Base-by-base conservation (phyloP, 1,140 invertebrate genomes). In the Leptestheria dahalacensis region DNA sequence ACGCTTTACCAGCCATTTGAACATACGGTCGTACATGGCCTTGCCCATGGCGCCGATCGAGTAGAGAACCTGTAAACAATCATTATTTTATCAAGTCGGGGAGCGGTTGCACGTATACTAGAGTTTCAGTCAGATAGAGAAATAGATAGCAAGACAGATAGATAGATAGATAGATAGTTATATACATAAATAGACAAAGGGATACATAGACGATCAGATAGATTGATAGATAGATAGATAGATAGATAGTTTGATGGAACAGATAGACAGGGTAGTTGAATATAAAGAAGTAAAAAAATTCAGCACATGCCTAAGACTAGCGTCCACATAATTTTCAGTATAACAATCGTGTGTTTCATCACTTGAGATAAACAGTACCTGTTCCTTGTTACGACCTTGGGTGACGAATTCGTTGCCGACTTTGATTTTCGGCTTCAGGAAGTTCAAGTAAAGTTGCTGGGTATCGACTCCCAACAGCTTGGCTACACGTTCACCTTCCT, bases 361-460 rank as follows among this genome's bases (percentile, higher is more conserved):
- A 2, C 11, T 52, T n/a, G n/a, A n/a, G n/a, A n/a, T n/a, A n/a
- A n/a, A n/a, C 12, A 20, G 69, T 62, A 81, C 81, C 73, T 84
- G 82, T 71, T 92, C 87, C 75, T 91, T 87, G 80, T 91, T 96
- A 83, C 91, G 88, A 78, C 93, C 92, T 76, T 97, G 94, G 74
- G 92, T 96, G 62, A 97, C 93, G 81, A 93, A 95, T 74, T 97
- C 93, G 77, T 91, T 95, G 79, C 95, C 95, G 81, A 98, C 94
- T 80, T 98, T 98, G 77, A 99, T 95, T 72, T 88, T 90, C 67
- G 96, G 96, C 75, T 95, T 94, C 73, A 96, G 78, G 78, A 98
- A 86, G 76, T 94, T 95, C 78, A 92, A 93, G 79, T 94, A 95
- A 70, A 98, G 75, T 67, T 91, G 90, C 62, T 79, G 77, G 66